Base-by-base conservation (phyloP, 2,888 invertebrate species). In the Griposia aprilina region DNA sequence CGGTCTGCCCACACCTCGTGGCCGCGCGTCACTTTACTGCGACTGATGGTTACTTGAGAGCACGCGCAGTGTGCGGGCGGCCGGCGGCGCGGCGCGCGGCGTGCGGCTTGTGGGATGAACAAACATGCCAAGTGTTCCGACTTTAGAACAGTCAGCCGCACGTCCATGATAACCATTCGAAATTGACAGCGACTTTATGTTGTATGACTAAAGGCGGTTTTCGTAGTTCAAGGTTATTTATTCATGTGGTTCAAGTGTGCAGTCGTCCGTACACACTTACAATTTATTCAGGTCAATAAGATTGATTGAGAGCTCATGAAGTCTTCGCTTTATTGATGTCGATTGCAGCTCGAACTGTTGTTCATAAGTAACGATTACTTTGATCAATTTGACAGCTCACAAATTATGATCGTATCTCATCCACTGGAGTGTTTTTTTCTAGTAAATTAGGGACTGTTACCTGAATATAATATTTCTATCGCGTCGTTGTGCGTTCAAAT, bases 221-320 rank as follows among this genome's bases (percentile, higher is more conserved):
- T 72, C 20, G 41, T 23, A 57, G 15, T 1, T 57, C 48, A 36
- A 36, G 30, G 30, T 36, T 36, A 36, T 36, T 36, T 36, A 36
- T 36, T 36, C 30, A 36, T 36, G 30, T 36, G 30, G 30, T 36
- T 36, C 30, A 26, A 26, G 48, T 55, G 23, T 62, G 55, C 17
- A 7, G 23, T 55, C 20, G 2, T 36, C 36, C 2, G 26, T 36
- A 45, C 78, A 55, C 55, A 80, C 80, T 71, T 48, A 71, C 71
- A 71, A 78, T 63, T 20, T 65, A 83, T 70, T 48, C 84, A 70
- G 84, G 84, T 84, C 83, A 83, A 70, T 36, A 75, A 80, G 76
- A 83, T 84, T 76, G 84, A 83, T 83, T 80, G 73, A 76, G 70
- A 83, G 79, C 79, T 74, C 69, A 63, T 74, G 65, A 66, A 82